Base-by-base conservation (phyloP, 2,888 invertebrate species). In the Sicus ferrugineus region DNA sequence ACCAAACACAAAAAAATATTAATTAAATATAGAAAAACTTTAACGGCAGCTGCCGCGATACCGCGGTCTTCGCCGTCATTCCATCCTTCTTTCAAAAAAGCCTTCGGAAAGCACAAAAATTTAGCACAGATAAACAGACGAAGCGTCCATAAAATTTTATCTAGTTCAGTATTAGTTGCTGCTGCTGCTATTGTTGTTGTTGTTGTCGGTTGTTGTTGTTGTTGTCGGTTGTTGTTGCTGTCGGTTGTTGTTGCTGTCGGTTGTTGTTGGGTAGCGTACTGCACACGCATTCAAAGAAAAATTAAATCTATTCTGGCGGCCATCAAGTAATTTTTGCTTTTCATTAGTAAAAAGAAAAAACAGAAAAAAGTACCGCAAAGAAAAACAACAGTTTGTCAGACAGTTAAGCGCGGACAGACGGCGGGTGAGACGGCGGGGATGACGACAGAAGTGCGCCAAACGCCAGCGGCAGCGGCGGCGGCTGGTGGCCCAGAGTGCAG, bases 111-210 rank as follows among this genome's bases (percentile, higher is more conserved):
- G 38, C 28, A 9, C 19, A 28, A 64, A 31, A 65, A 54, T 65
- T 34, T 65, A 65, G 65, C 65, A 34, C 65, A 65, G 26, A 52
- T 34, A 19, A 65, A 65, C 65, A 65, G 65, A 54, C 38, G 21
- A 65, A 54, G 3, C 50, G 30, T 50, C 65, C 65, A 65, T 65
- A 65, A 65, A 52, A 65, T 54, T 56, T 42, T 58, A 56, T 56
- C 46, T 28, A 67, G 56, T 65, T 65, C 52, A 56, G 34, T 62
- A 52, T 16, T 26, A 21, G 68, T 68, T 54, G 67, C 26, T 46
- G 48, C 9, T 54, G 11, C 34, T 3, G 5, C 16, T 14, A 1
- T 38, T 66, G 21, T 38, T 56, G 58, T 67, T 46, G 48, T 26
- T 52, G 46, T 68, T 50, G 42, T 19, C 2, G 11, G n/a, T 56